Conservation (phyloP, 1,140 invertebrate genomes). For the Helicoverpa zea region DNA sequence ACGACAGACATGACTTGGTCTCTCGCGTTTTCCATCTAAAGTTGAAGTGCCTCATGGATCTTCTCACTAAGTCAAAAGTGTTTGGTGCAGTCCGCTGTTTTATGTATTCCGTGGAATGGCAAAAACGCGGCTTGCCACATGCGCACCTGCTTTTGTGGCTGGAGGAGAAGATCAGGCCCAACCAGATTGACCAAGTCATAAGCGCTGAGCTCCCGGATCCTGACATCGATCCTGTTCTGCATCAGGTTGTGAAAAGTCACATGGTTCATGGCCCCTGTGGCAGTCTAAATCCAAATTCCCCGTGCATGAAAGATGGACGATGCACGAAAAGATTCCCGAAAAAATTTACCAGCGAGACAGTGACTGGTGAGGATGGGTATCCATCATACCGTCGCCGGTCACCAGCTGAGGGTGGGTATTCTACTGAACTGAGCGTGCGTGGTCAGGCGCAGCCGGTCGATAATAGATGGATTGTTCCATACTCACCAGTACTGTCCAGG, state of each 20-base stretch:
- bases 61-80: slow-evolving; percentile 25
- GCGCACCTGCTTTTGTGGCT: slow-evolving; percentile 40
- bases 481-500: not conserved
- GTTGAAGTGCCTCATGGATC: slow-evolving; percentile 33
- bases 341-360: slow-evolving; percentile 7
- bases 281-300: too few relatives aligned
- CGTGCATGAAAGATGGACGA: too few relatives aligned
- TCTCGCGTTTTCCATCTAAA: slow-evolving; percentile 33
- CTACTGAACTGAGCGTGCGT: not conserved
- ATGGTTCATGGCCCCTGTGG: too few relatives aligned
- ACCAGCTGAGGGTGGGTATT: not conserved
- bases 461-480: not conserved
- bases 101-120: slow-evolving; percentile 42
- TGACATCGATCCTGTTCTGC: too few relatives aligned
- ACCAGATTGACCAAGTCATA: too few relatives aligned
- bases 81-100: slow-evolving; percentile 21
- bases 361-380: slow-evolving; percentile 7
- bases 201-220: too few relatives aligned
- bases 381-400: slow-evolving; percentile 1
- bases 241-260: too few relatives aligned
- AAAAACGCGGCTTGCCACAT: slow-evolving; percentile 42
- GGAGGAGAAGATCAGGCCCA: not conserved
- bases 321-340: slow-evolving; percentile 1
- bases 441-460: not conserved
- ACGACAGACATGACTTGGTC: slow-evolving; percentile 16